Percentiles rank a stretch among this genome's conserved stretches.
phyloP scores from a whole-genome alignment of 1,140 invertebrate species.

The Hirudo medicinalis region DNA sequence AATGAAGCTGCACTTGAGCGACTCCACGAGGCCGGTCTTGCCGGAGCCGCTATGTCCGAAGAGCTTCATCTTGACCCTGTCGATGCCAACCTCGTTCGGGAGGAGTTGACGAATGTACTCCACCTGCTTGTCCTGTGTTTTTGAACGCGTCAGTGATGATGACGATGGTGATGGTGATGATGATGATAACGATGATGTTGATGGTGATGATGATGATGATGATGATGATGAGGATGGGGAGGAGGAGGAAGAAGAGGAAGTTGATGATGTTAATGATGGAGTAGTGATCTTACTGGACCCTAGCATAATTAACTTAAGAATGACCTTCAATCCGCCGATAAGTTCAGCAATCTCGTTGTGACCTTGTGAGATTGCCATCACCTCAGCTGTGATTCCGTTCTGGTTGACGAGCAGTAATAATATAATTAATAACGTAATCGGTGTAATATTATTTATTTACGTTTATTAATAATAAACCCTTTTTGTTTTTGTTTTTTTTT shows the following conservation, averaged over 20 bases:
- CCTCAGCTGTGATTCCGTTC: constrained; percentile 65
- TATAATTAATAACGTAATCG: background rate
- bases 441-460: no score
- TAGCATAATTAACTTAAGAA: constrained; percentile 36
- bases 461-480: no score
- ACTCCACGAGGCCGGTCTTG: constrained; percentile 60
- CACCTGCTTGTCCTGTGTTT: constrained; percentile 46
- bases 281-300: background rate
- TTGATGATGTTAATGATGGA: constrained; percentile 15
- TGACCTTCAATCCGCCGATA: constrained; percentile 55
- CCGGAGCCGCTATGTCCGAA: constrained; percentile 64
- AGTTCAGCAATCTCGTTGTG: constrained; percentile 60
- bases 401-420: constrained; percentile 23
- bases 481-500: no score
- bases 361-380: constrained; percentile 65
- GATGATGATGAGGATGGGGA: constrained; percentile 18
- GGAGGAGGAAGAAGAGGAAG: constrained; percentile 17
- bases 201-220: constrained; percentile 21
- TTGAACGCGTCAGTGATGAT: constrained; percentile 4
- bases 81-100: constrained; percentile 47
- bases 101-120: constrained; percentile 58
- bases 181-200: constrained; percentile 21
- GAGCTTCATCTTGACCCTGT: constrained; percentile 59
- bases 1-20: constrained; percentile 47
- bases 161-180: constrained; percentile 16